Percentiles rank a stretch among this genome's conserved stretches.
These are phyloP conservation scores for Rhabdornis inornatus DNA, from an alignment of 2,113 vertebrate genomes.

Conservation along the genomic window DNA sequence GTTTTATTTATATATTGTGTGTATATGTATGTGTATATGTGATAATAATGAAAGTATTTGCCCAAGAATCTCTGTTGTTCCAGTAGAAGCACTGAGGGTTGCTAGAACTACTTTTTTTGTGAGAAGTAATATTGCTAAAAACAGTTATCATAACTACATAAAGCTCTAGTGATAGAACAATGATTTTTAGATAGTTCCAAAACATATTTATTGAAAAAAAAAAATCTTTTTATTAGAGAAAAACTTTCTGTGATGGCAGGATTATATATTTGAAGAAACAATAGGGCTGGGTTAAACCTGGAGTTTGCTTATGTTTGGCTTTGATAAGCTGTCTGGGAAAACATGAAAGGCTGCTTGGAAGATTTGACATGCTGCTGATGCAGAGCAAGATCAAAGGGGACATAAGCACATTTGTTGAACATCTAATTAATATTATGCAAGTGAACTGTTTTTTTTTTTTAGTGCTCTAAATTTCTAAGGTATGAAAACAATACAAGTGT, in stretches of 20 bases:
- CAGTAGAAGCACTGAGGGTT: neutral
- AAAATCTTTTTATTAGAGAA: neutral
- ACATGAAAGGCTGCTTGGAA: neutral
- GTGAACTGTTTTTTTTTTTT: neutral
- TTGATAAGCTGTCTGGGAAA: neutral
- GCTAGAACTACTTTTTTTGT: neutral
- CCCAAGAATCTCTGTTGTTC: neutral
- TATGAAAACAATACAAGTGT: neutral
- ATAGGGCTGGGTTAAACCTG: neutral
- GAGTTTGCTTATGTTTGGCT: neutral
- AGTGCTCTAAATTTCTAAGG: neutral
- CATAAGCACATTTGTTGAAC: neutral
- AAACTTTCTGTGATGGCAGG: neutral
- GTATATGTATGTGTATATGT: neutral
- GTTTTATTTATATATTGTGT: neutral
- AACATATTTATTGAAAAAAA: neutral
- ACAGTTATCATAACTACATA: neutral
- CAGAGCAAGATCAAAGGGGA: conserved; percentile 7
- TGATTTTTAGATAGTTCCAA: neutral
- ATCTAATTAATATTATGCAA: neutral
- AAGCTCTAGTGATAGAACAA: neutral
- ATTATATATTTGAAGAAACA: neutral
- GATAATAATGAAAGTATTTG: neutral
- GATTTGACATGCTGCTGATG: neutral
- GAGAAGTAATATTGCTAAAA: neutral